Evolutionary conservation across 2,113 vertebrate species (phyloP).

Genomic region (Apistogramma diplotaenia): DNA sequence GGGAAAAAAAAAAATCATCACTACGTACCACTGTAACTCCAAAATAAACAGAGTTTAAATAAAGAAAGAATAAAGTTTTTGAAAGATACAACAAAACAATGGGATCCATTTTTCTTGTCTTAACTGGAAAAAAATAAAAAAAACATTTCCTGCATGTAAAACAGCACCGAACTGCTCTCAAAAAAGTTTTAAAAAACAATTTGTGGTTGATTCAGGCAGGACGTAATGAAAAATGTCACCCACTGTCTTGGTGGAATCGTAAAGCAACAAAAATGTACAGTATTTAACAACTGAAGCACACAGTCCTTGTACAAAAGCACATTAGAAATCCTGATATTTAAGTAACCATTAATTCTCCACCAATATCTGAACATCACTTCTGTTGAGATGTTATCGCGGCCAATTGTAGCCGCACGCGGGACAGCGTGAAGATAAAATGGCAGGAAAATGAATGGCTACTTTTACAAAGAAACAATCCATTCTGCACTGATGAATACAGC

Average conservation of each 20-base stretch:
- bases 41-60: constrained; percentile 46
- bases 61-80: constrained; percentile 21
- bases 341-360: constrained; percentile 66
- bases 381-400: background rate
- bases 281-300: constrained; percentile 49
- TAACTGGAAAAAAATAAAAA: background rate
- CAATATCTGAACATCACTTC: background rate
- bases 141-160: background rate
- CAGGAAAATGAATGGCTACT: constrained; percentile 59
- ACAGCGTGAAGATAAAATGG: background rate
- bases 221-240: constrained; percentile 42
- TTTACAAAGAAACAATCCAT: constrained; percentile 55
- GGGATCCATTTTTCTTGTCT: constrained; percentile 47
- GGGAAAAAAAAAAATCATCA: constrained; percentile 2
- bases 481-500: constrained; percentile 36
- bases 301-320: constrained; percentile 17
- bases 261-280: constrained; percentile 35
- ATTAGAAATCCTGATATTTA: constrained; percentile 19
- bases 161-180: background rate
- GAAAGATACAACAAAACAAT: constrained; percentile 49
- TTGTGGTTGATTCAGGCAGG: background rate
- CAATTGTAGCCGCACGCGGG: background rate
- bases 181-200: background rate
- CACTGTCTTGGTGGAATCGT: constrained; percentile 48
- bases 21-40: constrained; percentile 21